Base-by-base conservation (phyloP, 2,797 vertebrate genomes). In the Pterois miles region DNA sequence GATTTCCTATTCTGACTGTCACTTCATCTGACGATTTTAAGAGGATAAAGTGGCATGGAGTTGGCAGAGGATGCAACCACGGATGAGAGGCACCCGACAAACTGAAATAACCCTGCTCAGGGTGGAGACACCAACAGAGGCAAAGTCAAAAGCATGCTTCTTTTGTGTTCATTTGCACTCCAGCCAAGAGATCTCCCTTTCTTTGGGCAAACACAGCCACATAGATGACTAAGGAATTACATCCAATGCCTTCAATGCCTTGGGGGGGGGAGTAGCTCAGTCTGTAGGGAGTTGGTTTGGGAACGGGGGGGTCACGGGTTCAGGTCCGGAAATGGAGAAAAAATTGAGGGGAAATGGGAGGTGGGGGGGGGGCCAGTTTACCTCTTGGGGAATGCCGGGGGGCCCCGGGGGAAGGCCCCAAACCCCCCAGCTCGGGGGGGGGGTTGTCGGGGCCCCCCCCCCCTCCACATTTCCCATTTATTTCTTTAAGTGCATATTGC, bases 1-100 rank as follows among this genome's bases (percentile, higher is more conserved):
- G 78, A 90, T 91, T 65, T 84, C n/a, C 73, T 72, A 70, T 88
- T 87, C 80, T 57, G 72, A 81, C 78, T 82, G 86, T 88, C 63
- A 73, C 76, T 71, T 84, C 57, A 78, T 88, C 78, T 80, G 81
- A 85, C 16, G 12, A 76, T 73, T 78, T 81, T 81, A 78, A 84
- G 81, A 66, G 74, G 85, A 85, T 86, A 71, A 82, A 89, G 81
- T 66, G 65, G 59, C 25, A 40, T 1, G 50, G 53, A 83, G 78
- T 46, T 68, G 80, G 73, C n/a, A 25, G 83, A 65, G 78, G 74
- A 80, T 79, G 40, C 4, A 23, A 78, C 76, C 62, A 56, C 5
- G 63, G 65, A 79, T 86, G 80, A 89, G 72, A 83, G 62, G 76
- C 63, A 60, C 5, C 66, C 22, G 27, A 60, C 71, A 71, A 81